Base-by-base conservation (phyloP, 1,140 invertebrate species). In the Pseudomyrmex sp. region DNA sequence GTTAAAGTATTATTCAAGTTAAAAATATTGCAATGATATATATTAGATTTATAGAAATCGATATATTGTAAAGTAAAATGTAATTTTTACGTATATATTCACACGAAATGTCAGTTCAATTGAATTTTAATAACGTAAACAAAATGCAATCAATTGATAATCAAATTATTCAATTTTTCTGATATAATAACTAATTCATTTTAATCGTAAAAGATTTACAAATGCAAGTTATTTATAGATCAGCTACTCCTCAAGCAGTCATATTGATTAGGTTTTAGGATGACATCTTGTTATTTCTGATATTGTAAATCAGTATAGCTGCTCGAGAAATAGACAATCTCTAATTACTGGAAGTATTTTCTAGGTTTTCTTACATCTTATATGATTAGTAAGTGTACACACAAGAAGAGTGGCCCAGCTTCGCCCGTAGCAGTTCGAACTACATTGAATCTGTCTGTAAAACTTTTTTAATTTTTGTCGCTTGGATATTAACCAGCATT, bases 171-270 rank as follows among this genome's bases (percentile, higher is more conserved):
- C 54, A 69, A 54, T 88, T 62, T 46, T 26, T 52, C 76, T 80
- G 56, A 54, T 77, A 69, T 74, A 88, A 82, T 74, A 88, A 82
- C 23, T 80, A 59, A 70, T 18, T 10, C 58, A 52, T 58, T 46
- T 72, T 70, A 68, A 61, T 76, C 58, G 10, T 63, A 54, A 23
- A 74, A 77, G 73, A 80, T 59, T 88, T 79, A 35, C 46, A 70
- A 89, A 83, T 83, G 80, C 58, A 61, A 20, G 23, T 66, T 35
- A 7, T 0, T 5, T 35, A 0, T 35, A 35, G 35, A 35, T 35
- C 35, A 35, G 5, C 5, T 35, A 35, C 5, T 35, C 5, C 35
- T 5, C 35, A 3, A 35, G 7, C 5, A 35, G 35, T 35, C 35
- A 35, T 35, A 35, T 35, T 35, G 35, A 7, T 35, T 35, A 35